phyloP scores from a whole-genome alignment of 2,113 vertebrate genomes.

The Vireo altiloquus region DNA sequence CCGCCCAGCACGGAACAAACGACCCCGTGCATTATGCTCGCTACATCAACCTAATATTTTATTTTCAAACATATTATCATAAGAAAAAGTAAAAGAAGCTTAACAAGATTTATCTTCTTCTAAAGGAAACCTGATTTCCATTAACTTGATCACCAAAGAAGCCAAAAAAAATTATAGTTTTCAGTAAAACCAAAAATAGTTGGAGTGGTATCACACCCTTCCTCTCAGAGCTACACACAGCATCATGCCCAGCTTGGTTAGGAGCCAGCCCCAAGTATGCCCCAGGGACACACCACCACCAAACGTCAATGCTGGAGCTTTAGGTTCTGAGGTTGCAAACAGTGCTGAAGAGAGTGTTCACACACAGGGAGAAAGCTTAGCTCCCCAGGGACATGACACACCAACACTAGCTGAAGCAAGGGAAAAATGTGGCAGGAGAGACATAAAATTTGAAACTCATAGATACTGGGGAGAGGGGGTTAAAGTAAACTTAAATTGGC shows the following conservation, averaged over 20 bases:
- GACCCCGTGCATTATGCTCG: accelerated
- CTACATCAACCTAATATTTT: no score
- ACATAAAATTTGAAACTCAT: not conserved
- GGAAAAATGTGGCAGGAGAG: not conserved
- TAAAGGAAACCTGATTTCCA: not conserved
- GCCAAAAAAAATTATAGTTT: not conserved
- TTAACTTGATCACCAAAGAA: not conserved
- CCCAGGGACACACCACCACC: accelerated
- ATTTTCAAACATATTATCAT: not conserved
- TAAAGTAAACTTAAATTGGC: not conserved
- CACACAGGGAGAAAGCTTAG: accelerated
- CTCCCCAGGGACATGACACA: not conserved
- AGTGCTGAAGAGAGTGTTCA: not conserved
- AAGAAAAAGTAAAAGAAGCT: not conserved
- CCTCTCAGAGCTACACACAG: not conserved
- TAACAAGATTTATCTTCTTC: not conserved
- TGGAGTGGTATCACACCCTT: not conserved
- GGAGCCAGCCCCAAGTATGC: not conserved
- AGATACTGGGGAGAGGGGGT: not conserved
- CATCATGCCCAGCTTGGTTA: accelerated
- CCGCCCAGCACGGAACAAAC: accelerated
- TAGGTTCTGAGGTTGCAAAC: not conserved
- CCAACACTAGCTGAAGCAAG: accelerated
- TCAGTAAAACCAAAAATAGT: not conserved
- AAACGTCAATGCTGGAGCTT: accelerated